phyloP scores from a whole-genome alignment of 2,797 vertebrate genomes.

The Eulemur albifrons region DNA sequence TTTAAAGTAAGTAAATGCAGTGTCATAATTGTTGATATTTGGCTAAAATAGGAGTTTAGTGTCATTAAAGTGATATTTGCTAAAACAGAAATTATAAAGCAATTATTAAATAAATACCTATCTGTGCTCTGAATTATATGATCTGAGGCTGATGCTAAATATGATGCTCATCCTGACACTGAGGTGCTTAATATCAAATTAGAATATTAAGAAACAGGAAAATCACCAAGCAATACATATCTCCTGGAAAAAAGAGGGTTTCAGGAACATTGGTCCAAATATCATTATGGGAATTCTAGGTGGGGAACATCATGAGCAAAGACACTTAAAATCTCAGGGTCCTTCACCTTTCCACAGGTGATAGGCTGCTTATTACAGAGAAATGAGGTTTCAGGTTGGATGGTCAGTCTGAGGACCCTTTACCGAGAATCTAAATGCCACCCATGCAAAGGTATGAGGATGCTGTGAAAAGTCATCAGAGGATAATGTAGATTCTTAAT shows the following conservation, averaged over 20 bases:
- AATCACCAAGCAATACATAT: neutral
- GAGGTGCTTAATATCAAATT: neutral
- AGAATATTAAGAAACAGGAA: neutral
- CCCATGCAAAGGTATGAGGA: neutral
- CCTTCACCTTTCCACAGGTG: neutral
- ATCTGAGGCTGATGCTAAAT: neutral
- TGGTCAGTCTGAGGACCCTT: neutral
- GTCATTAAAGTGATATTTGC: neutral
- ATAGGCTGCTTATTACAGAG: neutral
- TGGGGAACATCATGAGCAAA: neutral
- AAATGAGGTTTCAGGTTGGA: neutral
- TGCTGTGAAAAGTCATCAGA: neutral
- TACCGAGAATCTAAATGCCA: neutral
- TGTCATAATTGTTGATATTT: neutral
- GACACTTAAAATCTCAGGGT: neutral
- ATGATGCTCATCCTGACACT: neutral
- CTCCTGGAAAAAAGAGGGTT: neutral
- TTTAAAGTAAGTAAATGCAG: constrained; percentile 31
- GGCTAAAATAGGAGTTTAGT: neutral
- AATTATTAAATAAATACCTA: neutral
- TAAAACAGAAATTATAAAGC: neutral
- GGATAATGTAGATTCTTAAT: neutral
- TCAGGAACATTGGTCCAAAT: neutral
- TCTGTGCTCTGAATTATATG: neutral
- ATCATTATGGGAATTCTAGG: neutral